These are phyloP conservation scores for Empis stercorea DNA, from an alignment of 2,888 invertebrate genomes.

Conservation along the genomic window DNA sequence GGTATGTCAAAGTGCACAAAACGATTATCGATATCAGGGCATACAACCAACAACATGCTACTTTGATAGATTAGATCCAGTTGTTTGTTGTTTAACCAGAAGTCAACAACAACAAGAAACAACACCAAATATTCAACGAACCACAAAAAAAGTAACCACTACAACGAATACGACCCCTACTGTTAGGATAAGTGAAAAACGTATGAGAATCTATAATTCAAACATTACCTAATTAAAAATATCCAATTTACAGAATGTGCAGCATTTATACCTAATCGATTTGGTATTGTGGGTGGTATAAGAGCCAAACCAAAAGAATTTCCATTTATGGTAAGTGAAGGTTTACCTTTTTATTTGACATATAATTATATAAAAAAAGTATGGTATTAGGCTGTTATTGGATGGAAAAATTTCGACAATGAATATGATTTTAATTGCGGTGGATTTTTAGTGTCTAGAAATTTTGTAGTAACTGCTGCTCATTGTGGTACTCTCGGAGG, in stretches of 20 bases:
- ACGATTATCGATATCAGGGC: too few relatives aligned
- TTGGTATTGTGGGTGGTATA: slow-evolving; percentile 1
- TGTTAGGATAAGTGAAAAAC: neutral
- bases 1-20: neutral
- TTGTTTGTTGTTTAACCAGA: neutral
- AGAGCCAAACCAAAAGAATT: slow-evolving; percentile 5
- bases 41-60: neutral
- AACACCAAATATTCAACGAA: too few relatives aligned
- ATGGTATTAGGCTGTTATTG: neutral
- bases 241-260: neutral
- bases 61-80: neutral
- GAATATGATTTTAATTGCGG: slow-evolving; percentile 3
- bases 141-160: too few relatives aligned
- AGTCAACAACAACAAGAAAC: too few relatives aligned
- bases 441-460: neutral
- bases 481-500: slow-evolving; percentile 5
- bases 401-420: neutral
- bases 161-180: too few relatives aligned
- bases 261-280: too few relatives aligned
- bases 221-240: too few relatives aligned
- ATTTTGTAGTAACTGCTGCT: slow-evolving; percentile 4
- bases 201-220: neutral
- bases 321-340: slow-evolving; percentile 5
- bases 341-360: too few relatives aligned
- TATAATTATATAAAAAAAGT: too few relatives aligned